Evolutionary conservation across 2,797 vertebrate species (phyloP), one percentile per base, ranked within the genome.

Genomic region (Sebastes elongatus): DNA sequence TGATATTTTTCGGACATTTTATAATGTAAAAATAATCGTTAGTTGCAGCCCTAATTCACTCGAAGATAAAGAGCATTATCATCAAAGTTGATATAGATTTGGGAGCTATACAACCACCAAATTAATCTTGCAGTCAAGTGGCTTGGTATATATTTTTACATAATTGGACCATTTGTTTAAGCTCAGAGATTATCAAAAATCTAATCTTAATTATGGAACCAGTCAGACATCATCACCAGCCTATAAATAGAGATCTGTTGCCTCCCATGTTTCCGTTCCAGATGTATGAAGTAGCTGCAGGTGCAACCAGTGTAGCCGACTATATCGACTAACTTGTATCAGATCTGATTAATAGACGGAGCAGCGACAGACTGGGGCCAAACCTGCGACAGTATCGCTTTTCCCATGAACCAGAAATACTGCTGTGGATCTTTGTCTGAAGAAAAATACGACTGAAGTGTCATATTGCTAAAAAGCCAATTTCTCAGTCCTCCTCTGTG

Each of bases 291-390:
- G 59, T 30, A 13, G 67, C 55, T 60, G 38, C 60, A 76, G 78
- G 67, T 53, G 61, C 11, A 60, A 14, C 32, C 27, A 30, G 3
- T 79, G 22, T 10, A 20, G 38, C 59, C 2, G 61, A 13, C 56
- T 62, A 42, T 46, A 78, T 76, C 49, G 53, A 86, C 33, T 55
- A 32, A 38, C 22, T 61, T 67, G n/a, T 16, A 64, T 70, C 16
- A 27, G 57, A 57, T 35, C 20, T 9, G 23, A 76, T 80, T 56
- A 61, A 71, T 75, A 28, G 60, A 70, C 1, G 6, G 38, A 82
- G 59, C 65, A 22, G 30, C 9, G 10, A 69, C 57, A 32, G 35
- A 49, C 52, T 10, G 57, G 11, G 5, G 55, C 28, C 53, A 38
- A 49, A 66, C 10, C 35, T 10, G 68, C 8, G 7, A 2, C 18